A percentile compares a stretch with the other conserved stretches of the same genome.
Conservation (phyloP, 2,888 invertebrate genomes). For the Mythimna pallens region DNA sequence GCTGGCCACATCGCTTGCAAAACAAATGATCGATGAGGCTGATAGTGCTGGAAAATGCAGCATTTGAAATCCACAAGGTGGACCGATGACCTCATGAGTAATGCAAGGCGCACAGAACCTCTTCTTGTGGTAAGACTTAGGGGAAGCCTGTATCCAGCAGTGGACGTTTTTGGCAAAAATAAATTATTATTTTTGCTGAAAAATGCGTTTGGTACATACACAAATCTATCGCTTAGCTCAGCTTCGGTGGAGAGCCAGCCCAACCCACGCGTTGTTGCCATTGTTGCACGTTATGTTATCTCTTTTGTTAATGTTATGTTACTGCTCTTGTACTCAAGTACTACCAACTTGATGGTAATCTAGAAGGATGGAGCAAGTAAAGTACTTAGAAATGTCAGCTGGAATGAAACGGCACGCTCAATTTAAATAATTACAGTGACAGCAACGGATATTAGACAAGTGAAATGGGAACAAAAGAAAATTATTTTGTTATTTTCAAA, state of each 20-base stretch:
- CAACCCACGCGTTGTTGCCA: slow-evolving; percentile 39
- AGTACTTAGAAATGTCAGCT: slow-evolving; percentile 29
- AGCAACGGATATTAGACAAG: slow-evolving; percentile 17
- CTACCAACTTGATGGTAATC: slow-evolving; percentile 30
- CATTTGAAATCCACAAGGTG: no score
- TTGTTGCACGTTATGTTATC: slow-evolving; percentile 55
- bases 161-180: no score
- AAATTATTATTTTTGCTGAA: no score
- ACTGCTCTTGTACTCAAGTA: slow-evolving; percentile 33
- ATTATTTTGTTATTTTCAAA: slow-evolving; percentile 24
- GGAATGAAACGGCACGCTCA: slow-evolving; percentile 15
- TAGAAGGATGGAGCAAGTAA: slow-evolving; percentile 14
- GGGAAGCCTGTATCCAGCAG: no score
- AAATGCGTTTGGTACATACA: no score
- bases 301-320: slow-evolving; percentile 56
- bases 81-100: no score
- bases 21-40: no score
- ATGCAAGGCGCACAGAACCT: no score
- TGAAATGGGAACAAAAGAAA: slow-evolving; percentile 20
- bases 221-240: slow-evolving; percentile 2
- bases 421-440: slow-evolving; percentile 48
- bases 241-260: background rate
- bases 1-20: no score
- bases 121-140: no score
- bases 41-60: no score